These are phyloP conservation scores for Morelia viridis DNA, from an alignment of 2,797 vertebrate genomes.

Conservation along the genomic window DNA sequence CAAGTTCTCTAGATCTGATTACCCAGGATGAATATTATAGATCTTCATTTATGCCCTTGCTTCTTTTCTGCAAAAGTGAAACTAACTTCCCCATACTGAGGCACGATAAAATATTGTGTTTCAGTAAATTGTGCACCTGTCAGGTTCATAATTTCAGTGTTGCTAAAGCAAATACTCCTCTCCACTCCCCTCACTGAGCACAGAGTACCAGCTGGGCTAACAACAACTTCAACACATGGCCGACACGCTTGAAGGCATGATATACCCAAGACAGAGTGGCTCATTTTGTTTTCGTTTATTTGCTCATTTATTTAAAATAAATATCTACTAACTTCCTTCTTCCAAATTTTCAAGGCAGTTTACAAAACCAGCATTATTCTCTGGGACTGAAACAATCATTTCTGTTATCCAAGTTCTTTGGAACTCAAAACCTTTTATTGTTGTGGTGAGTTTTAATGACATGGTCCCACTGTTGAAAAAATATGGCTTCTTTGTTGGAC, in stretches of 20 bases:
- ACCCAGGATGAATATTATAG: slow-evolving; percentile 18
- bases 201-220: slow-evolving; percentile 55
- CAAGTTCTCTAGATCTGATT: slow-evolving; percentile 28
- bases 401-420: not conserved
- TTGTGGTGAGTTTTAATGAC: not conserved
- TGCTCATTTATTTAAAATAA: not conserved
- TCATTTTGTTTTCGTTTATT: not conserved
- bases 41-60: slow-evolving; percentile 37
- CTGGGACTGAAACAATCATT: not conserved
- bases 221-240: slow-evolving; percentile 35
- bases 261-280: not conserved
- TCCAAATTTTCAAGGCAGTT: not conserved
- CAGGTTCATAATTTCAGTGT: slow-evolving; percentile 53
- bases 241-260: slow-evolving; percentile 31
- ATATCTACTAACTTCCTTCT: not conserved
- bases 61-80: slow-evolving; percentile 39
- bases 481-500: not conserved
- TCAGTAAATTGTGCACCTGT: slow-evolving; percentile 70
- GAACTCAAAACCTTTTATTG: not conserved
- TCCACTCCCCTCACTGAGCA: slow-evolving; percentile 55
- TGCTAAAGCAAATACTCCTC: slow-evolving; percentile 64
- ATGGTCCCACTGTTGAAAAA: not conserved
- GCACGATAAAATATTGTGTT: slow-evolving; percentile 38
- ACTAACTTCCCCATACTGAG: slow-evolving; percentile 27
- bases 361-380: not conserved